Evolutionary conservation across 1,140 invertebrate species (phyloP), one percentile per base, ranked within the genome.

Genomic region (Ips typographus): DNA sequence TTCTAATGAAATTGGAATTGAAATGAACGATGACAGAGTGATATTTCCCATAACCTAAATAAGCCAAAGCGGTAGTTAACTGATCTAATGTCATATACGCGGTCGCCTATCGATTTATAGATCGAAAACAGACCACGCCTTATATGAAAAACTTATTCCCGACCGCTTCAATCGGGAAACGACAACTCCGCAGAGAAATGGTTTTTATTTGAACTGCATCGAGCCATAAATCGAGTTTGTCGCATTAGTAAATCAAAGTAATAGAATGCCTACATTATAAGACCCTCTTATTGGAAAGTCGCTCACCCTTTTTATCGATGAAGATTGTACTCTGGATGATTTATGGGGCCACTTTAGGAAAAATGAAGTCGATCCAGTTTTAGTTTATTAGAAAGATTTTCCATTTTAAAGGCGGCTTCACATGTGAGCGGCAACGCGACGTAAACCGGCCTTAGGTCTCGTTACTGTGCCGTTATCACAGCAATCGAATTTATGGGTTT

Each of bases 181-280:
- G 47, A 51, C 65, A 67, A 67, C 56, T 67, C 65, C 8, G 22
- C 43, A 40, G 56, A 67, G 40, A 67, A 66, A 57, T 40, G 56
- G 39, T 67, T 67, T 67, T 60, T 67, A 67, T 60, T 67, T 59
- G 56, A 60, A 60, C 65, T 40, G 56, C 56, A 67, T 49, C 39
- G 65, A 38, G 22, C 44, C 47, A 60, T 67, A 67, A 67, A 67
- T 67, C 57, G 56, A 52, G 4, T 52, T 49, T 59, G 65, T 67
- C 57, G 65, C 65, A 59, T 52, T 67, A 67, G 39, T 67, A 67
- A 67, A 67, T 67, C 65, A 67, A 67, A 59, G 65, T 67, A 67
- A 67, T 67, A 60, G 65, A 67, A 67, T 67, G 65, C 65, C 56
- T 67, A 60, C 65, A 60, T 67, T 67, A 67, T 60, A 67, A 52